Evolutionary conservation across 2,888 invertebrate genomes (phyloP), one percentile per base, ranked within the genome.

Genomic region (Omphaloscelis lunosa): DNA sequence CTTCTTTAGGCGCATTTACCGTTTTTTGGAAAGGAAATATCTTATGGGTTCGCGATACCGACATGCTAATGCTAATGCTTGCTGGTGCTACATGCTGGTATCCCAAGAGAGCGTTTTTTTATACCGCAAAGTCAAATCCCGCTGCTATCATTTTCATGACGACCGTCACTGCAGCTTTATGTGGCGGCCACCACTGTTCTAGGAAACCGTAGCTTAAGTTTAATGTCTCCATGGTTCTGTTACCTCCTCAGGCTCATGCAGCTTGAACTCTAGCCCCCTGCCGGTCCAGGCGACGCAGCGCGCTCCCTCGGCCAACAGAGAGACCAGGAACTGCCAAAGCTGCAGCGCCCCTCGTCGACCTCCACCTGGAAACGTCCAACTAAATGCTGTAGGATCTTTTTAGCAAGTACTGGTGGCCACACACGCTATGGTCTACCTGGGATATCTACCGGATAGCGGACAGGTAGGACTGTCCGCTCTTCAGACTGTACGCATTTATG

Each of bases 221-320:
- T 8, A 65, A 45, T 7, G 12, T 5, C 29, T 12, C 3, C 39
- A 8, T n/a, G 29, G 8, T 48, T 17, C 7, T 6, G 68, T 97
- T 56, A 96, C 98, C 97, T 99, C 99, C 96, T 99, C 99, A 0
- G 99, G 99, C 94, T 99, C 99, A 80, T 99, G 98, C 58, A 99
- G 97, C 93, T 99, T 99, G 94, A 99, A 99, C 95, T 99, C 99
- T 97, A 99, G 98, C 2, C 99, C 99, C 20, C 99, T 97, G 0
- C 99, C 99, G 0, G 99, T 99, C 99, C 99, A 99, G 3, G 99
- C 98, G 81, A 99, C 99, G 92, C 98, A 98, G 75, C 98, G 98
- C 34, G 98, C 97, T 9, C 96, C 96, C 98, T 94, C 98, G 97
- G 89, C 98, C 97, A 97, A 96, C 91, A 91, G 94, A 93, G 82